These are phyloP conservation scores for Agrotis puta DNA, from an alignment of 2,888 invertebrate genomes.

Conservation along the genomic window DNA sequence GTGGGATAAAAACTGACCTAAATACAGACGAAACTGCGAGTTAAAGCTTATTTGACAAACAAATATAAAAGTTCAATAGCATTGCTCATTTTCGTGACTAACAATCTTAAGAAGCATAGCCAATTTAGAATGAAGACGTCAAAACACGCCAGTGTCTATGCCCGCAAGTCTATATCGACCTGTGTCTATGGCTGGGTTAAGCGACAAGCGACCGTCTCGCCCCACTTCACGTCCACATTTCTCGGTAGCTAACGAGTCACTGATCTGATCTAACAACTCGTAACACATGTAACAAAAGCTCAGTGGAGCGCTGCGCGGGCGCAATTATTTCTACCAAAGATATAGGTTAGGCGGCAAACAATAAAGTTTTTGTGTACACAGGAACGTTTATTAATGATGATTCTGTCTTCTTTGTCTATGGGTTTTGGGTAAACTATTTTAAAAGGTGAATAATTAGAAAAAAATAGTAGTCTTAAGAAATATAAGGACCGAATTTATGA, in stretches of 20 bases:
- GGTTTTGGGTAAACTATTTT: slow-evolving; percentile 11
- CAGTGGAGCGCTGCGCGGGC: slow-evolving; percentile 70
- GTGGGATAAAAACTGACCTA: not conserved
- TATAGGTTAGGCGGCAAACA: slow-evolving; percentile 79
- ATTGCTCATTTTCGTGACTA: slow-evolving; percentile 1
- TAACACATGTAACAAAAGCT: slow-evolving; percentile 81
- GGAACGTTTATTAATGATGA: slow-evolving; percentile 25
- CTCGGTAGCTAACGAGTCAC: slow-evolving; percentile 68
- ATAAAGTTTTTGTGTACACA: slow-evolving; percentile 68
- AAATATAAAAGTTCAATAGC: not conserved
- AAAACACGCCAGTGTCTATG: slow-evolving; percentile 7
- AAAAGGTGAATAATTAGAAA: too few relatives aligned
- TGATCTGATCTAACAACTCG: slow-evolving; percentile 80
- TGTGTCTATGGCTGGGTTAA: slow-evolving; percentile 42
- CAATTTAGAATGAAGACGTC: slow-evolving; percentile 24
- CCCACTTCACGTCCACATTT: slow-evolving; percentile 77
- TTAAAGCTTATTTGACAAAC: not conserved
- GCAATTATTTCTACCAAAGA: slow-evolving; percentile 73
- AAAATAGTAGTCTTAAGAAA: too few relatives aligned
- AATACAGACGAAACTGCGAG: not conserved
- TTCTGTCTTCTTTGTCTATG: slow-evolving; percentile 12
- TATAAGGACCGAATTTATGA: too few relatives aligned
- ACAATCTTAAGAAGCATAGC: not conserved
- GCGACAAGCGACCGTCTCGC: slow-evolving; percentile 60
- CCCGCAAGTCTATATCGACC: slow-evolving; percentile 1